phyloP scores from a whole-genome alignment of 2,113 vertebrate species.

The Siniperca knerii region DNA sequence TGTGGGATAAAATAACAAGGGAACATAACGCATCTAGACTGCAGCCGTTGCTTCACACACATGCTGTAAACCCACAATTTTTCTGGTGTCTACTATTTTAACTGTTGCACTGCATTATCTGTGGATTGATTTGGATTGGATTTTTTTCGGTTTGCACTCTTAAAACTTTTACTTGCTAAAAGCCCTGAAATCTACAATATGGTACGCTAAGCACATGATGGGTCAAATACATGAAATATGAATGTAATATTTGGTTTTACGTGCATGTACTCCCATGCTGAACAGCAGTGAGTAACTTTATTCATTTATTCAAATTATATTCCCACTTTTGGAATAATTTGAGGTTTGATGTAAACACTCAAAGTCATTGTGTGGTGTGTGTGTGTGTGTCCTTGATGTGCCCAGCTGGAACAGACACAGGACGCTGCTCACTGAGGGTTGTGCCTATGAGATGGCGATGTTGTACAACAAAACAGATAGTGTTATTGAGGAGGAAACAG shows the following conservation, averaged over 20 bases:
- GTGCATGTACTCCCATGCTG: conserved; percentile 8
- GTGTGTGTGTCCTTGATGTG: conserved; percentile 42
- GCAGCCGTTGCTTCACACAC: not conserved
- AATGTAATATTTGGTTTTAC: conserved; percentile 41
- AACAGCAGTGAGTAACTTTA: conserved; percentile 27
- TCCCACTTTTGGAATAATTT: conserved; percentile 58
- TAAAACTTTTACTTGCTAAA: conserved; percentile 32
- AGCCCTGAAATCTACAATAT: conserved; percentile 18
- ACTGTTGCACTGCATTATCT: not conserved
- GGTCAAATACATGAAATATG: conserved; percentile 56
- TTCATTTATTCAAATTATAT: conserved; percentile 73
- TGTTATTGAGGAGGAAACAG: conserved; percentile 13
- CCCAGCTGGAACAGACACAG: conserved; percentile 16
- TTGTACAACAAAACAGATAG: conserved; percentile 6
- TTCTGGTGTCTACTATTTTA: not conserved
- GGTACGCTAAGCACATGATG: conserved; percentile 6
- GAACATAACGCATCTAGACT: not conserved
- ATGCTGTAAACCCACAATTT: not conserved
- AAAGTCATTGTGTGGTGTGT: conserved; percentile 11
- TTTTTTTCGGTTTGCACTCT: not conserved
- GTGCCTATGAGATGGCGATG: not conserved
- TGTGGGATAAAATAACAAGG: not conserved
- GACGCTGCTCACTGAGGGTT: not conserved
- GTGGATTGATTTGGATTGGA: not conserved
- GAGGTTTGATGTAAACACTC: conserved; percentile 47